phyloP scores from a whole-genome alignment of 2,888 invertebrate species.

The Linnaemya tessellans region DNA sequence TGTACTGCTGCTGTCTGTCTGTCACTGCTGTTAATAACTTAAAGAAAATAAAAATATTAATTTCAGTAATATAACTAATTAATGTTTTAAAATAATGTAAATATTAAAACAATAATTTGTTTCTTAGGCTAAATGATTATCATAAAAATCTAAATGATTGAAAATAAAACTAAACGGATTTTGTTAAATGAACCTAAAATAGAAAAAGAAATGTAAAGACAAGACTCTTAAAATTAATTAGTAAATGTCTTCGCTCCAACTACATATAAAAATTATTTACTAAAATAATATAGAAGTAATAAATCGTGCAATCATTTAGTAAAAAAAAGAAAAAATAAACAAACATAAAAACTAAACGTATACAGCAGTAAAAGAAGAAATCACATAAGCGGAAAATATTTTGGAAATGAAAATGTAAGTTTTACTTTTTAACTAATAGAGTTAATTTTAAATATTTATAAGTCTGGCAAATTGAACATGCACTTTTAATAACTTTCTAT shows the following conservation, averaged over 20 bases:
- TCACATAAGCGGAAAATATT: slow-evolving; percentile 47
- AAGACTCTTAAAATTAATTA: slow-evolving; percentile 45
- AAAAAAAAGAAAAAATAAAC: slow-evolving; percentile 7
- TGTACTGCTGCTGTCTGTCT: slow-evolving; percentile 39
- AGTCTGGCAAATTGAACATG: slow-evolving; percentile 23
- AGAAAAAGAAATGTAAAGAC: slow-evolving; percentile 47
- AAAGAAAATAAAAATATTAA: slow-evolving; percentile 24
- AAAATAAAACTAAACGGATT: slow-evolving; percentile 27
- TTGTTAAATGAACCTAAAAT: slow-evolving; percentile 65
- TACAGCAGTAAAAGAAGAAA: slow-evolving; percentile 38
- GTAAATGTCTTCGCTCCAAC: slow-evolving; percentile 53
- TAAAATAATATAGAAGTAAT: slow-evolving; percentile 40
- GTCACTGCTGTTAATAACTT: slow-evolving; percentile 20
- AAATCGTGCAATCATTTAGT: slow-evolving; percentile 67
- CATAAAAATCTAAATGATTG: background rate
- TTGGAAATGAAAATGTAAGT: slow-evolving; percentile 68
- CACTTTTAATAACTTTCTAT: slow-evolving; percentile 49
- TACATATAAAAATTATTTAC: slow-evolving; percentile 38
- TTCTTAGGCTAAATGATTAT: slow-evolving; percentile 62
- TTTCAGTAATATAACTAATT: slow-evolving; percentile 18
- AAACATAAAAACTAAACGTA: background rate
- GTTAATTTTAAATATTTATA: slow-evolving; percentile 52
- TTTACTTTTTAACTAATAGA: slow-evolving; percentile 22
- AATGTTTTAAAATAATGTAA: slow-evolving; percentile 69
- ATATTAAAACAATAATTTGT: slow-evolving; percentile 47